These are phyloP conservation scores for Ecliptopera silaceata DNA, from an alignment of 2,888 invertebrate genomes.

Conservation along the genomic window DNA sequence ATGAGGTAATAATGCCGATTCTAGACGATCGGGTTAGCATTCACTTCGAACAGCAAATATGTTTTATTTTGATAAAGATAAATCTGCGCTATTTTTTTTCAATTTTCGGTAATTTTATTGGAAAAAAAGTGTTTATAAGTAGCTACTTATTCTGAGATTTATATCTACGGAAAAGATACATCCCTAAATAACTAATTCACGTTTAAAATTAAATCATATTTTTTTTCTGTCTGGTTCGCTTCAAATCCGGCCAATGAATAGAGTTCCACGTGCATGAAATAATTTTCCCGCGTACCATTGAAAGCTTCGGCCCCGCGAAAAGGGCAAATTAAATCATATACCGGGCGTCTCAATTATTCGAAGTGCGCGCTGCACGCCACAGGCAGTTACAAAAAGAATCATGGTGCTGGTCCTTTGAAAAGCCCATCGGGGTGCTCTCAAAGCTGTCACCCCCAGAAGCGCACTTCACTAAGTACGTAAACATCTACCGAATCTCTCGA, in stretches of 20 bases:
- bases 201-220: slow-evolving; percentile 22
- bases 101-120: too few relatives aligned
- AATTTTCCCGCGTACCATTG: slow-evolving; percentile 48
- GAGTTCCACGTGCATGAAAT: slow-evolving; percentile 48
- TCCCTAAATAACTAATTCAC: slow-evolving; percentile 1
- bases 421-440: slow-evolving; percentile 74
- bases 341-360: slow-evolving; percentile 76
- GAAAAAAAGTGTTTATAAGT: too few relatives aligned
- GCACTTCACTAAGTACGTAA: slow-evolving; percentile 63
- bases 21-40: slow-evolving; percentile 2
- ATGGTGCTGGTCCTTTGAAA: slow-evolving; percentile 78
- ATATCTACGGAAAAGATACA: not conserved
- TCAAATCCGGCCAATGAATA: slow-evolving; percentile 42
- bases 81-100: too few relatives aligned
- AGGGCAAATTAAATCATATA: slow-evolving; percentile 80
- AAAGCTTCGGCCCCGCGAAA: slow-evolving; percentile 64
- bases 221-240: slow-evolving; percentile 25
- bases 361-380: slow-evolving; percentile 68
- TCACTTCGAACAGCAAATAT: too few relatives aligned
- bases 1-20: slow-evolving; percentile 14
- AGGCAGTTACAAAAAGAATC: slow-evolving; percentile 74
- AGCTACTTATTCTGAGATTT: not conserved
- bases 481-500: slow-evolving; percentile 50
- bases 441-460: slow-evolving; percentile 79
- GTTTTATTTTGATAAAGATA: not conserved